Base-by-base conservation (phyloP, 2,888 invertebrate species). In the Tricholauxania praeusta region DNA sequence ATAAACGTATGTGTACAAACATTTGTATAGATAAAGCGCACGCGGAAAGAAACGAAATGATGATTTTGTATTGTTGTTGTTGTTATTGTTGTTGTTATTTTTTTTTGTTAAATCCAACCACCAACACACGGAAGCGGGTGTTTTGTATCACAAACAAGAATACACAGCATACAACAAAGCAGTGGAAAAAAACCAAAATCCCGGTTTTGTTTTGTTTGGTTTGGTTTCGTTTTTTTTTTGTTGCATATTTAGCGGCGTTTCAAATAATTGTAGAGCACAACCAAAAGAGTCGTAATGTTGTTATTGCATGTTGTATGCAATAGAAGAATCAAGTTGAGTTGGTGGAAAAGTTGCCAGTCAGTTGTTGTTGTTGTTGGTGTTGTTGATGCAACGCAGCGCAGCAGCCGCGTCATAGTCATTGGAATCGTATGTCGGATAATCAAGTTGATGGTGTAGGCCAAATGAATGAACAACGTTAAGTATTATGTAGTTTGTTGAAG, bases 221-320 rank as follows among this genome's bases (percentile, higher is more conserved):
- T 32, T 28, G 52, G 28, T 39, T 39, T 39, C 10, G 1, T 66
- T 72, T 65, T 49, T 48, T 65, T 74, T 71, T 52, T 49, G 63
- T 76, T 73, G 74, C 75, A 77, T 77, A 77, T 74, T 75, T 74
- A 52, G 65, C 62, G 74, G 77, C 74, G 72, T 60, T 68, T 71
- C 60, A 51, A 67, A 71, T 72, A 62, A 68, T 64, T 66, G 67
- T 55, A 74, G 52, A 59, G n/a, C 22, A 28, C 52, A 22, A 65
- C n/a, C 53, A 47, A 53, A 28, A 28, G 28, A 19, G 57, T 53
- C 70, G 72, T 76, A 75, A 77, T 76, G 77, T 74, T 71, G 64
- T 73, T 74, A 73, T 76, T 72, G 76, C 73, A 75, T 74, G 57
- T 72, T 64, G 51, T 68, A 39, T 57, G 19, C 66, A 55, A 57